Evolutionary conservation across 2,797 vertebrate species (phyloP).

Genomic region (Loriculus beryllinus): DNA sequence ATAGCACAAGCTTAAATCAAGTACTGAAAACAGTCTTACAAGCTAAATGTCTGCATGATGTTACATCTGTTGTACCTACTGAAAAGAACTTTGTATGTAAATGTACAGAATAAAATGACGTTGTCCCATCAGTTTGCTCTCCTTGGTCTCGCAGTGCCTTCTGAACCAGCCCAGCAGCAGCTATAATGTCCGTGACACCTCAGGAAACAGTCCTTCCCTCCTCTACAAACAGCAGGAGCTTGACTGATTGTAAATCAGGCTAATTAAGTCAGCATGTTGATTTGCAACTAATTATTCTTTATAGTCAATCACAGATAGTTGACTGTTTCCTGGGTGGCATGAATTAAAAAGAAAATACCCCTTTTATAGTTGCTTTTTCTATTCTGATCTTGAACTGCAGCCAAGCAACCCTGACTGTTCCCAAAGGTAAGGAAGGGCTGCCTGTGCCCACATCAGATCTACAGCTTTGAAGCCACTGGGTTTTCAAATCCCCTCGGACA

Average conservation of each 20-base stretch:
- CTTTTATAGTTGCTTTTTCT: not conserved
- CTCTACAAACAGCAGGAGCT: not conserved
- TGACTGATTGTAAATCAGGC: not conserved
- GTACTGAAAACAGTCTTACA: constrained; percentile 76
- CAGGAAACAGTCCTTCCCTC: not conserved
- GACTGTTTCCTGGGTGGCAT: not conserved
- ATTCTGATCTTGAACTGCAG: not conserved
- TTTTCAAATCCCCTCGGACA: not conserved
- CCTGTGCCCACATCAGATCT: not conserved
- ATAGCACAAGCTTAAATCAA: constrained; percentile 78
- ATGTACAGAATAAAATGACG: constrained; percentile 81
- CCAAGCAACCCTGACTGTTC: not conserved
- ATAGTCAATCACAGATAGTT: not conserved
- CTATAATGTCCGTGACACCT: not conserved
- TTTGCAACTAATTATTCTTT: not conserved
- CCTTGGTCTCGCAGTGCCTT: constrained; percentile 37
- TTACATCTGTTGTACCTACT: constrained; percentile 78
- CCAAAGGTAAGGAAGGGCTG: not conserved
- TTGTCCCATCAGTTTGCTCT: constrained; percentile 69
- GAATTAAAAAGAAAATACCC: not conserved
- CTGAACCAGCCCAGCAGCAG: not conserved
- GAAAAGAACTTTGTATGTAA: constrained; percentile 79
- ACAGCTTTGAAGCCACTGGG: rapidly evolving
- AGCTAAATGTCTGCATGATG: constrained; percentile 82
- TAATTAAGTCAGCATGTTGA: not conserved